These are phyloP conservation scores for Dolichoris vasculosae DNA, from an alignment of 1,140 invertebrate genomes.

Conservation along the genomic window DNA sequence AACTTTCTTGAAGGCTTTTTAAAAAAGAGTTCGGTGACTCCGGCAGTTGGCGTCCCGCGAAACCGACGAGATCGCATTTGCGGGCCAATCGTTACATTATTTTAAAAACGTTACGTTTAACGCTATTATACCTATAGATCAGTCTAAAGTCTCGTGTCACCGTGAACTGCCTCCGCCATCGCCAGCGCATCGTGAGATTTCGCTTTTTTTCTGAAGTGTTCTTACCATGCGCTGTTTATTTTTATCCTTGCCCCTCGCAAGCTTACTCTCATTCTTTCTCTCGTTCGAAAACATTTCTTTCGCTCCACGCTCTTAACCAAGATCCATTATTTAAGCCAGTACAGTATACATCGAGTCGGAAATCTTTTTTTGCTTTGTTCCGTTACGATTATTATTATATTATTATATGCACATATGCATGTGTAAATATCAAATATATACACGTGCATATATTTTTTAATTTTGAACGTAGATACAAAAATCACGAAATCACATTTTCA, in stretches of 20 bases:
- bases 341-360: conserved; percentile 54
- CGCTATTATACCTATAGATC: conserved; percentile 73
- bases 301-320: conserved; percentile 14
- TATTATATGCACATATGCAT: neutral
- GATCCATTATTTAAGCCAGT: conserved; percentile 50
- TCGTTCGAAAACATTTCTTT: neutral
- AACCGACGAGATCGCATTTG: neutral
- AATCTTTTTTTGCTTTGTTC: conserved; percentile 43
- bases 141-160: conserved; percentile 75
- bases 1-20: neutral
- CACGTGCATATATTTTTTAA: conserved; percentile 28
- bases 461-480: conserved; percentile 53
- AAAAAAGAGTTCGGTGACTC: conserved; percentile 1
- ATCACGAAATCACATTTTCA: conserved; percentile 53
- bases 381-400: conserved; percentile 48
- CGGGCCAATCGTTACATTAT: conserved; percentile 27
- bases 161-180: conserved; percentile 73
- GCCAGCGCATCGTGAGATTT: conserved; percentile 57
- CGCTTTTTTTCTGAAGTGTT: neutral
- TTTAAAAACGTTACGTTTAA: conserved; percentile 60
- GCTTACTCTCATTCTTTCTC: conserved; percentile 62
- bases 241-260: conserved; percentile 71
- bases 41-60: neutral
- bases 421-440: neutral
- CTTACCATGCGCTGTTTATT: conserved; percentile 52